These are phyloP conservation scores for Blennius ocellaris DNA, from an alignment of 2,113 vertebrate genomes.

Conservation along the genomic window DNA sequence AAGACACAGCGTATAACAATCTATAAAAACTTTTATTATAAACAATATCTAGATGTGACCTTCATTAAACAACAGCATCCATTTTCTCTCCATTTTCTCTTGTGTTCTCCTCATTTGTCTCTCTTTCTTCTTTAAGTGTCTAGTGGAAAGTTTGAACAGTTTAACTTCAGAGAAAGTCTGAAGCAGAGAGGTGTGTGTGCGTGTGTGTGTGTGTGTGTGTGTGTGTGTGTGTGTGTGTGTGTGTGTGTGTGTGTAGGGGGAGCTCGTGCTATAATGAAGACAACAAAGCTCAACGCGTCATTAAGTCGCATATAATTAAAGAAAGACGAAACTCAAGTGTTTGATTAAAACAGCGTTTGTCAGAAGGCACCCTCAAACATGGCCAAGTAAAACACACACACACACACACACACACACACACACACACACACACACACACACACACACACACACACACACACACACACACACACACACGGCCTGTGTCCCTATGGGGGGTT, in stretches of 20 bases:
- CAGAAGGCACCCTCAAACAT: conserved; percentile 42
- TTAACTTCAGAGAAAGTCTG: conserved; percentile 20
- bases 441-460: conserved; percentile 7
- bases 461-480: conserved; percentile 37
- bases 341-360: conserved; percentile 74
- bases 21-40: too few relatives aligned
- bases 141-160: conserved; percentile 43
- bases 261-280: conserved; percentile 67
- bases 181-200: too few relatives aligned
- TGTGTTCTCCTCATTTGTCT: background rate
- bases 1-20: too few relatives aligned
- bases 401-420: background rate
- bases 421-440: background rate
- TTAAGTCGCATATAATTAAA: conserved; percentile 78
- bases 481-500: conserved; percentile 63
- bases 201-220: too few relatives aligned
- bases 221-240: too few relatives aligned
- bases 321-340: conserved; percentile 63
- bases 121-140: background rate
- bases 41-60: too few relatives aligned
- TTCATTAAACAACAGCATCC: too few relatives aligned
- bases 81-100: too few relatives aligned
- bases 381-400: conserved; percentile 1
- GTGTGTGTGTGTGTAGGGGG: too few relatives aligned
- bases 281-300: conserved; percentile 60